Evolutionary conservation across 2,888 invertebrate genomes (phyloP), one percentile per base, ranked within the genome.

Genomic region (Odontocerum albicorne): DNA sequence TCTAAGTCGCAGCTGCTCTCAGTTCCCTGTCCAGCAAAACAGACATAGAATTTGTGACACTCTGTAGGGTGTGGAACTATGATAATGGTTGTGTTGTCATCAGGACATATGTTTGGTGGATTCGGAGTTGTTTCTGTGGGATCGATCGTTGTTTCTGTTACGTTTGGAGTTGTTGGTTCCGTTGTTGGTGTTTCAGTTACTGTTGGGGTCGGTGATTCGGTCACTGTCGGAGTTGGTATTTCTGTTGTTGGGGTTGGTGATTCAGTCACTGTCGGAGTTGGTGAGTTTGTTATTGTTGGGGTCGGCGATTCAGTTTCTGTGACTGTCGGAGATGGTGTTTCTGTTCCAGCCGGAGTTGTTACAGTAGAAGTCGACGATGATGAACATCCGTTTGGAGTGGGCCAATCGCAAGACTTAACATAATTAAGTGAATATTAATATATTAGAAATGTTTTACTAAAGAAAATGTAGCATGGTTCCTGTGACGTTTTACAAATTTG

Each of bases 241-340:
- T 60, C 16, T 55, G 47, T 36, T 54, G 35, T 6, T 36, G 53
- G 50, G 20, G 44, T 27, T 19, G 46, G 64, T 64, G 49, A n/a
- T n/a, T n/a, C 63, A 61, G 50, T 62, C 63, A 35, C 62, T 65
- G 31, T 65, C 65, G 16, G 64, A 65, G 22, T 64, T 64, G 42
- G 59, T 59, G 52, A 62, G 62, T 43, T 62, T 60, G 16, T 61
- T 59, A 7, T 3, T 6, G 39, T 6, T 39, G 39, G 4, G 6
- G 39, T 13, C 19, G 39, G 15, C 3, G 42, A 3, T 4, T 3
- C 12, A 6, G 22, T 6, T n/a, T n/a, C n/a, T n/a, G n/a, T n/a
- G n/a, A n/a, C n/a, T 10, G 42, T 7, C 4, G 42, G 10, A 6
- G 42, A 12, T 6, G 22, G 21, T 21, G 22, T n/a, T 7, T 13